phyloP scores from a whole-genome alignment of 2,113 vertebrate genomes.

The Arvicanthis niloticus region DNA sequence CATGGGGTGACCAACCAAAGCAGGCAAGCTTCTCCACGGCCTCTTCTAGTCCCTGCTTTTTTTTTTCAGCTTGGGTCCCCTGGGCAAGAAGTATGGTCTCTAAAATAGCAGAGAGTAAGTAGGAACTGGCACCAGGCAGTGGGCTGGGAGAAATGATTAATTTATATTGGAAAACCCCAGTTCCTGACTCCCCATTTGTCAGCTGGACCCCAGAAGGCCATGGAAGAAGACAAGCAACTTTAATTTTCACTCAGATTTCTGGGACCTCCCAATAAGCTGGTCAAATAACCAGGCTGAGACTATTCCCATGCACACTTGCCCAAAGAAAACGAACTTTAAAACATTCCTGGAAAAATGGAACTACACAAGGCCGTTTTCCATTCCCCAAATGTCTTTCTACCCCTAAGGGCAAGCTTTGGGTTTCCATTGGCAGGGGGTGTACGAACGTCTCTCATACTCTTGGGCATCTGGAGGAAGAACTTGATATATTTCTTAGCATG shows the following conservation, averaged over 20 bases:
- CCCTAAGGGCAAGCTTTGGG: conserved; percentile 70
- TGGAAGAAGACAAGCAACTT: conserved; percentile 73
- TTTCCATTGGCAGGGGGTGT: conserved; percentile 76
- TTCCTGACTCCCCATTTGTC: conserved; percentile 64
- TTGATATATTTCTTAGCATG: conserved; percentile 69
- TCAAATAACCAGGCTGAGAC: conserved; percentile 75
- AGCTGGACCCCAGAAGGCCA: conserved; percentile 72
- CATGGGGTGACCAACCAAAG: not conserved
- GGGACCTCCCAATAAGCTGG: conserved; percentile 81
- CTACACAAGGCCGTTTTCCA: conserved; percentile 75
- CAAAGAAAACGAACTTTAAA: conserved; percentile 79
- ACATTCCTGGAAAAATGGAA: conserved; percentile 78
- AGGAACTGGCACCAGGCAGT: conserved; percentile 48
- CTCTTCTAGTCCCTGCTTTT: not conserved
- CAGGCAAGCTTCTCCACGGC: not conserved
- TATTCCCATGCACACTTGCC: conserved; percentile 69
- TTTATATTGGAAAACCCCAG: conserved; percentile 61
- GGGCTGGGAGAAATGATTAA: conserved; percentile 62
- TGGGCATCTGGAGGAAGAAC: conserved; percentile 72
- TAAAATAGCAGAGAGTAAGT: not conserved
- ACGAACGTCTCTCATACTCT: conserved; percentile 53
- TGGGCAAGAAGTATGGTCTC: conserved; percentile 4
- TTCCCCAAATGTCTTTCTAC: conserved; percentile 74
- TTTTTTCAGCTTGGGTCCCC: not conserved
- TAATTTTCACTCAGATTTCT: conserved; percentile 72